Percentiles rank a stretch among this genome's conserved stretches.
Conservation (phyloP, 1,140 invertebrate genomes). For the Macrosteles quadrilineatus region DNA sequence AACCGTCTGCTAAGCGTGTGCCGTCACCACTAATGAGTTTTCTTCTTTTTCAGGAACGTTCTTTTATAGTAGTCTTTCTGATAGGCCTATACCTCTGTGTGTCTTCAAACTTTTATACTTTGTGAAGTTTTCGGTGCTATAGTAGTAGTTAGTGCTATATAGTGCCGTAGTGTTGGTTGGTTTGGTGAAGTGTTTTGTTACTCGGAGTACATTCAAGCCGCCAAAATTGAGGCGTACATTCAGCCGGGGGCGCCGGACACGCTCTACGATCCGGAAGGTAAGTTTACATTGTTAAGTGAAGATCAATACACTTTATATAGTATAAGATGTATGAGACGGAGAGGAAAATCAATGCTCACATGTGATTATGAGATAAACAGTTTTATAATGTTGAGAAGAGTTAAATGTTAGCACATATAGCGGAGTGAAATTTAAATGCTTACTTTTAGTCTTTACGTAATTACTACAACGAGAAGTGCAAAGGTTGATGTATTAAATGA, state of each 20-base stretch:
- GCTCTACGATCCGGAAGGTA: conserved; percentile 29
- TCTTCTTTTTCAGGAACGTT: conserved; percentile 25
- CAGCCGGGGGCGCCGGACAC: conserved; percentile 24
- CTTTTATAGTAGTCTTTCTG: conserved; percentile 15
- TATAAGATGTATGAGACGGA: too few species aligned
- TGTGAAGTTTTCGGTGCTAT: conserved; percentile 9
- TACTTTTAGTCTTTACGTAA: too few species aligned
- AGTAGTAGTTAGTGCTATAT: conserved; percentile 6
- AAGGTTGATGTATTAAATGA: too few species aligned
- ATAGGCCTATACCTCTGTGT: conserved; percentile 29
- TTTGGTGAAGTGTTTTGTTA: conserved; percentile 20
- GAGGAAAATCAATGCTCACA: too few species aligned
- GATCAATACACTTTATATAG: too few species aligned
- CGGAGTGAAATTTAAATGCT: too few species aligned
- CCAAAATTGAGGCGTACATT: conserved; percentile 28
- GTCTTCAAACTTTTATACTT: conserved; percentile 31
- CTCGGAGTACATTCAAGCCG: not conserved
- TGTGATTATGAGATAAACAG: too few species aligned
- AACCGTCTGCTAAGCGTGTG: not conserved
- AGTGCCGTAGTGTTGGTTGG: conserved; percentile 14
- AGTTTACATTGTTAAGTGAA: not conserved
- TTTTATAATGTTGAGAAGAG: too few species aligned
- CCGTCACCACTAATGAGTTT: not conserved
- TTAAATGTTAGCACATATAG: too few species aligned
- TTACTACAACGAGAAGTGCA: too few species aligned